Base-by-base conservation (phyloP, 1,140 invertebrate species). In the Adelges cooleyi region DNA sequence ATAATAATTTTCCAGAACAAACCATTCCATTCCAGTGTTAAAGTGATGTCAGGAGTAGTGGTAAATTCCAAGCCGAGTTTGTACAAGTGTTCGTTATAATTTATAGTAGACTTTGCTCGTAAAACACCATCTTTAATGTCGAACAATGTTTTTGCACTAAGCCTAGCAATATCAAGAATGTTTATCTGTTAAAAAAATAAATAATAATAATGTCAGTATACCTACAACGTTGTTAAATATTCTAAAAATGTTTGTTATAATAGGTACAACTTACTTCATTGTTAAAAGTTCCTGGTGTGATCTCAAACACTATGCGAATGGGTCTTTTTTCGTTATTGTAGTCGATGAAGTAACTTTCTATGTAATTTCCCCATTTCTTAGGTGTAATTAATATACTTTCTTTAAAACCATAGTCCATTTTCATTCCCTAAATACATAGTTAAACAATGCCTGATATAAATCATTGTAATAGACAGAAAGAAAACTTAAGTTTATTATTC, bases 361-460 rank as follows among this genome's bases (percentile, higher is more conserved):
- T 29, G 46, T 62, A 29, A 17, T 46, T 48, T 62, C 25, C 56
- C 56, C 42, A 62, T 62, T 29, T 27, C 4, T 44, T 6, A 13
- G 2, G 42, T 20, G 56, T 46, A 62, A 62, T 6, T 18, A 22
- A 29, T 17, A 62, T 1, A 62, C 40, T 29, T 18, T 62, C 42
- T 20, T 48, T 62, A 0, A 62, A 0, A 4, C 0, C 10, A 48
- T 62, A 62, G 33, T 48, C 6, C 5, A 62, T 29, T 48, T 33
- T 9, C 56, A 62, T 62, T 48, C 42, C 56, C 56, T 62, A 10
- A 23, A 17, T 17, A 62, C 20, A n/a, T n/a, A n/a, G n/a, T n/a
- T n/a, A n/a, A n/a, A n/a, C n/a, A n/a, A n/a, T n/a, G n/a, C n/a
- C n/a, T n/a, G n/a, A n/a, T n/a, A n/a, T n/a, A n/a, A n/a, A n/a